Conservation (phyloP, 2,113 vertebrate genomes). For the Cephalopholis sonnerati region DNA sequence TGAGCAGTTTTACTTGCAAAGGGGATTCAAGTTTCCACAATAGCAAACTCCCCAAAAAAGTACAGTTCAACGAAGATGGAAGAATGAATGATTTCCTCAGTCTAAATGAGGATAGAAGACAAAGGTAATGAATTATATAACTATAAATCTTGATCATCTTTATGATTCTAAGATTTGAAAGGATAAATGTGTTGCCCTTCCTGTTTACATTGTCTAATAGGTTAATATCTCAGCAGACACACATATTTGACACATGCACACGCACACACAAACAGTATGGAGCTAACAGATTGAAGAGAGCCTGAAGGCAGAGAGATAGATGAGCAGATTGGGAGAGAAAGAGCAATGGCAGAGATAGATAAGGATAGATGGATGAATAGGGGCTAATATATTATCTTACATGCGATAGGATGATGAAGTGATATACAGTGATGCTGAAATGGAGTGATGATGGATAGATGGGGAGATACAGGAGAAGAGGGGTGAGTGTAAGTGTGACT, state of each 20-base stretch:
- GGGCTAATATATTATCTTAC: slow-evolving; percentile 48
- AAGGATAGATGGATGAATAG: slow-evolving; percentile 52
- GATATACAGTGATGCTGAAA: slow-evolving; percentile 53
- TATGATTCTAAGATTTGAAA: neutral
- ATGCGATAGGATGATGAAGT: slow-evolving; percentile 57
- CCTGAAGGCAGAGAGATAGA: slow-evolving; percentile 44
- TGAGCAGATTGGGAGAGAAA: slow-evolving; percentile 46
- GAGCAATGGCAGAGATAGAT: slow-evolving; percentile 43
- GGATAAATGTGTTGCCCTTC: slow-evolving; percentile 1
- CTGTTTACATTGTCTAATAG: slow-evolving; percentile 43
- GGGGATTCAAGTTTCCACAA: slow-evolving; percentile 1
- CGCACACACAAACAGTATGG: slow-evolving; percentile 3
- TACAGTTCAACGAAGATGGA: neutral
- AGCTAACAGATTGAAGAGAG: slow-evolving; percentile 38
- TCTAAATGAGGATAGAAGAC: slow-evolving; percentile 22
- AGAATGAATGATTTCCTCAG: neutral
- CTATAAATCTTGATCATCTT: neutral
- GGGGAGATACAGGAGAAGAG: slow-evolving; percentile 37
- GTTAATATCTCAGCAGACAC: slow-evolving; percentile 38
- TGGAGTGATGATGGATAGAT: slow-evolving; percentile 52
- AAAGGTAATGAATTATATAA: slow-evolving; percentile 7
- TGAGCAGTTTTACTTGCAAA: neutral
- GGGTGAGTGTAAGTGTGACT: slow-evolving; percentile 32
- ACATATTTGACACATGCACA: slow-evolving; percentile 6
- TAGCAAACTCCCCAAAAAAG: neutral